Evolutionary conservation across 2,797 vertebrate species (phyloP).

Genomic region (Anas capensis): DNA sequence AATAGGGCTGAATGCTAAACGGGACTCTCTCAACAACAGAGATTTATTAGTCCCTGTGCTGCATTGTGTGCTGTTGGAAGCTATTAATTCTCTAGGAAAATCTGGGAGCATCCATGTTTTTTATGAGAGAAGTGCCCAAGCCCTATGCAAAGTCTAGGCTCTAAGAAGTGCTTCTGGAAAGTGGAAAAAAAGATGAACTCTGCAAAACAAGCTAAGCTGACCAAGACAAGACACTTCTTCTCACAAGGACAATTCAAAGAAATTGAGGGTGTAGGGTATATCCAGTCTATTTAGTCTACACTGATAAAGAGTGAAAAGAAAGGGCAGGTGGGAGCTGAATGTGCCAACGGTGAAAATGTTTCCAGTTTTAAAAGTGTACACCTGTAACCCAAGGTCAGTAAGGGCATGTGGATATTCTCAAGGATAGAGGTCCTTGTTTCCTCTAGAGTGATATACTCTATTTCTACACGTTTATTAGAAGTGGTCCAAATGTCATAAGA

Average conservation of each 20-base stretch:
- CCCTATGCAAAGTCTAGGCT: neutral
- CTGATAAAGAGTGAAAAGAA: neutral
- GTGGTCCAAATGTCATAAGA: neutral
- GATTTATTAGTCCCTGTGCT: neutral
- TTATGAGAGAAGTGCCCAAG: neutral
- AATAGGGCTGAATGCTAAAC: neutral
- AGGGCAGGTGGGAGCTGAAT: neutral
- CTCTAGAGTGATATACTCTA: neutral
- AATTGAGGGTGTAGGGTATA: neutral
- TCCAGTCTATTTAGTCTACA: neutral
- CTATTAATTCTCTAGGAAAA: neutral
- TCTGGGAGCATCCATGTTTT: neutral
- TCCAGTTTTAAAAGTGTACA: neutral
- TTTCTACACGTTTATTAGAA: neutral
- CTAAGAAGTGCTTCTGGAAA: neutral
- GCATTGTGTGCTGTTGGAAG: neutral
- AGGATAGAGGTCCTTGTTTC: neutral
- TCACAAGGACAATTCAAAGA: neutral
- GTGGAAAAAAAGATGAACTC: neutral
- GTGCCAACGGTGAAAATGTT: neutral
- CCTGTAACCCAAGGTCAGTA: neutral
- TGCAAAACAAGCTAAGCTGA: neutral
- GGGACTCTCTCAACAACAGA: neutral
- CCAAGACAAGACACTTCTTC: neutral
- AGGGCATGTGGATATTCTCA: neutral